These are phyloP conservation scores for Phaetusa simplex DNA, from an alignment of 2,113 vertebrate species.

Conservation along the genomic window DNA sequence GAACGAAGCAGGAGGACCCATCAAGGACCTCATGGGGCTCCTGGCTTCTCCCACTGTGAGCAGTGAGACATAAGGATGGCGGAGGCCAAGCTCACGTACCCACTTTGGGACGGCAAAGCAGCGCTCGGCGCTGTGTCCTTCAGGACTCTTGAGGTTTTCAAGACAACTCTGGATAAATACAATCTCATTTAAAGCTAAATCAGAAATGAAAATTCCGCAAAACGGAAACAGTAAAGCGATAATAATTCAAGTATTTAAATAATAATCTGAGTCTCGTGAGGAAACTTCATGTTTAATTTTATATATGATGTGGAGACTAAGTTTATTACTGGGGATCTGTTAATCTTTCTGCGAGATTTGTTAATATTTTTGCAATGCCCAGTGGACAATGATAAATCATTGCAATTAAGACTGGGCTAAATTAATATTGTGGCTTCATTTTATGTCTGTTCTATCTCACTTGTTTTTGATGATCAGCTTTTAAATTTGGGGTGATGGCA, in stretches of 20 bases:
- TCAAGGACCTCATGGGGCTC: background rate
- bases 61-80: accelerated
- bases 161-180: background rate
- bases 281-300: constrained; percentile 55
- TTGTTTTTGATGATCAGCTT: background rate
- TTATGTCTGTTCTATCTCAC: constrained; percentile 3
- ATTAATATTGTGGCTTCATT: constrained; percentile 24
- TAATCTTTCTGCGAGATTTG: background rate
- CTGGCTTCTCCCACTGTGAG: background rate
- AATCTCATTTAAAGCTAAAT: background rate
- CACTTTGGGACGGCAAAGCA: background rate
- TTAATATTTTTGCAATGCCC: constrained; percentile 43
- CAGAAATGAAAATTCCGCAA: background rate
- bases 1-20: background rate
- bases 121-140: background rate
- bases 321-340: constrained; percentile 33
- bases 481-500: background rate
- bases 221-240: background rate
- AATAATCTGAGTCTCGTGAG: constrained; percentile 14
- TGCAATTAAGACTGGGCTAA: constrained; percentile 39
- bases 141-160: background rate
- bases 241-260: constrained; percentile 25
- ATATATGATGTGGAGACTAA: background rate
- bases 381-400: constrained; percentile 32
- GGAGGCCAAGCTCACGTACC: background rate